Evolutionary conservation across 1,140 invertebrate species (phyloP).

Genomic region (Polypedilum vanderplanki): DNA sequence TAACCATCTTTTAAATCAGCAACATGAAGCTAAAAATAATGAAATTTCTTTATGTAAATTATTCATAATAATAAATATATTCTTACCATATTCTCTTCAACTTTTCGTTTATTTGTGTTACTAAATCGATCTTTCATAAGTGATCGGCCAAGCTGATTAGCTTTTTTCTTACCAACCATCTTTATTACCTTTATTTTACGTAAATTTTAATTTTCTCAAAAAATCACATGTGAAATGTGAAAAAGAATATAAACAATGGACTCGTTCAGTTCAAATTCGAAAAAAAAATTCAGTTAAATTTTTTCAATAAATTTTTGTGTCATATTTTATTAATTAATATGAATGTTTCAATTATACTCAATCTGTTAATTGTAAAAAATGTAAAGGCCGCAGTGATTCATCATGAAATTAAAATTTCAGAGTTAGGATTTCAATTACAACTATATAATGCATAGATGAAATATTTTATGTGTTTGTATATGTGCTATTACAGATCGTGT

Average conservation of each 20-base stretch:
- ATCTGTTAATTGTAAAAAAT: too few relatives aligned
- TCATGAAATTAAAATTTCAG: too few relatives aligned
- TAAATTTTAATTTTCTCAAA: not conserved
- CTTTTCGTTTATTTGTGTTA: slow-evolving; percentile 49
- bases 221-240: not conserved
- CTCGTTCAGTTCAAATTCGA: not conserved
- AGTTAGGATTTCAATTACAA: too few relatives aligned
- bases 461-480: too few relatives aligned
- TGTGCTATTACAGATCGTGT: too few relatives aligned
- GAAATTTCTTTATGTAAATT: slow-evolving; percentile 30
- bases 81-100: slow-evolving; percentile 47
- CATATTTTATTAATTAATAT: too few relatives aligned
- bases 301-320: too few relatives aligned
- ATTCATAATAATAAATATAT: not conserved
- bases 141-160: slow-evolving; percentile 54
- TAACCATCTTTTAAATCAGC: slow-evolving; percentile 82
- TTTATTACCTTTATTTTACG: not conserved
- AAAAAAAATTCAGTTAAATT: too few relatives aligned
- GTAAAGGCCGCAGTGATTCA: too few relatives aligned
- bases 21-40: slow-evolving; percentile 66
- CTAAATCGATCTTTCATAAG: slow-evolving; percentile 73
- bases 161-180: slow-evolving; percentile 61
- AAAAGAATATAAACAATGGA: not conserved
- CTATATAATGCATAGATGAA: too few relatives aligned
- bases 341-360: too few relatives aligned